These are phyloP conservation scores for Bradynema listronoti DNA, from an alignment of 1,140 invertebrate species.

Conservation along the genomic window DNA sequence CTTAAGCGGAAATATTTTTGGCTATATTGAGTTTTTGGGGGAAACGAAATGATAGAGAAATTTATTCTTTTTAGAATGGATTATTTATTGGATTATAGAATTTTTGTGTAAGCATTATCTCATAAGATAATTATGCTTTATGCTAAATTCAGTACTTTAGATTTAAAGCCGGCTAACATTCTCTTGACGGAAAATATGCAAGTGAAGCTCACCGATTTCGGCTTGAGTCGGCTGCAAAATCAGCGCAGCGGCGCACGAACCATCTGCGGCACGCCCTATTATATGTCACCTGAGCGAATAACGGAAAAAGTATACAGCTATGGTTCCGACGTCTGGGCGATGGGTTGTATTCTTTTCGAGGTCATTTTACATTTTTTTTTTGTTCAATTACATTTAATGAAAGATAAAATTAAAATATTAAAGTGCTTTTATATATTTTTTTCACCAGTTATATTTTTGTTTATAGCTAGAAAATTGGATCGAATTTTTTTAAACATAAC, in stretches of 20 bases:
- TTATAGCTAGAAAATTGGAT: too few species aligned
- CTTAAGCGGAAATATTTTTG: neutral
- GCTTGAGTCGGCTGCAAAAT: conserved; percentile 20
- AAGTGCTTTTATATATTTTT: neutral
- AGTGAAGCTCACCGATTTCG: conserved; percentile 30
- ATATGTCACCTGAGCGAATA: conserved; percentile 33
- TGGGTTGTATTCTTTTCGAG: conserved; percentile 34
- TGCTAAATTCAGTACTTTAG: too few species aligned
- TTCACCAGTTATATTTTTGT: too few species aligned
- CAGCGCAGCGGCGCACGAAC: conserved; percentile 11
- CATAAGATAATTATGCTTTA: too few species aligned
- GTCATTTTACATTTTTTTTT: neutral
- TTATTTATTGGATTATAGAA: too few species aligned
- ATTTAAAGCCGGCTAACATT: conserved; percentile 32
- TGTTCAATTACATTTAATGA: neutral
- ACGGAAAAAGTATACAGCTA: conserved; percentile 11
- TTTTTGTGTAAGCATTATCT: too few species aligned
- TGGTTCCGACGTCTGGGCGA: conserved; percentile 23
- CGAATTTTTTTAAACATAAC: too few species aligned
- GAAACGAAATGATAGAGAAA: neutral
- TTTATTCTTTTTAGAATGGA: too few species aligned
- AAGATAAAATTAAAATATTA: neutral
- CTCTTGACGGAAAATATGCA: neutral
- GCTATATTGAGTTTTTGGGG: too few species aligned
- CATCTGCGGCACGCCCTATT: conserved; percentile 34